phyloP scores from a whole-genome alignment of 2,113 vertebrate genomes.

The Crypturellus undulatus region DNA sequence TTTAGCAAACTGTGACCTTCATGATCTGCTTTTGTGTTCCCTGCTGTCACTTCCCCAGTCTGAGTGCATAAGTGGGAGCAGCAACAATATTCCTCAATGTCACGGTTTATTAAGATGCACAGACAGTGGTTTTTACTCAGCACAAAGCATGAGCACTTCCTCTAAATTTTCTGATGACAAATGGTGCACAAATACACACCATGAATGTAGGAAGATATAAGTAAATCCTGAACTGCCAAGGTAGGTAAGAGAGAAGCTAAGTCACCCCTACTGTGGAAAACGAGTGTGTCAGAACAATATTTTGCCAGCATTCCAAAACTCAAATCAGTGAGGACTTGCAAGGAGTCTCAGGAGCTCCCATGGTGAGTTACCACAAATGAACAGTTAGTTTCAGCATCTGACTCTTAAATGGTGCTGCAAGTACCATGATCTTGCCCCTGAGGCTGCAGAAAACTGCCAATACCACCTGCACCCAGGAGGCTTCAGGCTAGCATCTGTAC shows the following conservation, averaged over 20 bases:
- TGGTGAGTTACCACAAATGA: background rate
- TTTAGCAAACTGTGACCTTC: background rate
- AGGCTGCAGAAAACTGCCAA: background rate
- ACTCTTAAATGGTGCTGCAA: background rate
- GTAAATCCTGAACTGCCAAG: background rate
- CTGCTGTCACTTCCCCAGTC: background rate
- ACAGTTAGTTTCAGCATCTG: too few relatives aligned
- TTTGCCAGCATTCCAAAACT: background rate
- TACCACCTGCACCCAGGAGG: background rate
- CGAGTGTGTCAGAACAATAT: background rate
- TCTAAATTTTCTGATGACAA: background rate
- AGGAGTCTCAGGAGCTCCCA: background rate
- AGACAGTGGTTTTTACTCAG: background rate
- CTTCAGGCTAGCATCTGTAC: background rate
- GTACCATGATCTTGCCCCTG: background rate
- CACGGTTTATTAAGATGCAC: background rate
- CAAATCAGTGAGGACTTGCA: background rate
- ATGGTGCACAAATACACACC: background rate
- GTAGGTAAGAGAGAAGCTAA: background rate
- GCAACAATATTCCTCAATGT: background rate
- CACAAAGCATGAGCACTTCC: background rate
- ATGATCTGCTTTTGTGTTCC: background rate
- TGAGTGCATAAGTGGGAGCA: accelerated
- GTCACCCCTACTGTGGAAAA: background rate
- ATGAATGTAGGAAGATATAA: background rate